Base-by-base conservation (phyloP, 2,113 vertebrate species). In the Dascyllus trimaculatus region DNA sequence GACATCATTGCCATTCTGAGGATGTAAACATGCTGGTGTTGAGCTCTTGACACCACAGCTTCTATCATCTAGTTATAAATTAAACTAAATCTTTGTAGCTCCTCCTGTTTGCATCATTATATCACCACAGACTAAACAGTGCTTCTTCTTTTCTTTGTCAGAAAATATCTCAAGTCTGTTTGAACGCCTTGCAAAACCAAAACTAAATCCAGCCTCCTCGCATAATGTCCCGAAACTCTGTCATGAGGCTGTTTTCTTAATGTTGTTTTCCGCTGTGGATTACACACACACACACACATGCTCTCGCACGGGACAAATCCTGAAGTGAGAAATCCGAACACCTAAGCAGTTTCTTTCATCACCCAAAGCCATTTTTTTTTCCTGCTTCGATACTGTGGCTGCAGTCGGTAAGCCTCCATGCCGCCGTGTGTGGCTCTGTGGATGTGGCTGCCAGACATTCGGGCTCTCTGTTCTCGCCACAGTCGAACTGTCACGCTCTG, bases 401-500 rank as follows among this genome's bases (percentile, higher is more conserved):
- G 79, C 56, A 25, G 74, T 71, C 11, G 0, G 63, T 81, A 74
- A 85, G 84, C 80, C 60, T 84, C 46, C 51, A 8, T 35, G 62
- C 49, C 11, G 57, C 26, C 46, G 63, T 73, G 73, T 68, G 71
- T 21, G 21, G 56, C 46, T 75, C 21, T 15, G 45, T 72, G 73
- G 76, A 80, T 64, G 71, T 46, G 52, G 69, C 78, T 82, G 80
- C 71, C 85, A 73, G 75, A 84, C 78, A 56, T 76, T 84, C 73
- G 4, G 65, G 53, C 53, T 71, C 60, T 75, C 60, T 56, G 67
- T 85, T 76, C 80, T 60, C 66, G 43, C 77, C 64, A 7, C 85
- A 87, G 90, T 85, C 81, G 58, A 85, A 80, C 86, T 87, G 89
- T 89, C 89, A 85, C 78, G 75, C 76, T 87, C 85, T 89, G 91